phyloP scores from a whole-genome alignment of 2,797 vertebrate genomes.

The Gephyroberyx darwinii region DNA sequence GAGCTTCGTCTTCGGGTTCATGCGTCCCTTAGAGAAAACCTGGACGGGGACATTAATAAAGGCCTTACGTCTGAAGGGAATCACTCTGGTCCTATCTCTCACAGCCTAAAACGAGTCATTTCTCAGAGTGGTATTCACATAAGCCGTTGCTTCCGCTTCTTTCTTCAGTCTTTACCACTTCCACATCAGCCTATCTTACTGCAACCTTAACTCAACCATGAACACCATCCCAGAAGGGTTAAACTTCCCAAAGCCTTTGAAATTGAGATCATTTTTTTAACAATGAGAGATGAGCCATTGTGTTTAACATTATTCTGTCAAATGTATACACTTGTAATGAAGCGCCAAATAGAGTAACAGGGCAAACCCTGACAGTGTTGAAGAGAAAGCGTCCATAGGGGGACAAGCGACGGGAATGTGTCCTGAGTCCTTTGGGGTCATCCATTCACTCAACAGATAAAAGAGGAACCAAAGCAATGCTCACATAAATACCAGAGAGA shows the following conservation, averaged over 20 bases:
- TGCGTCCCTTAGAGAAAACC: slow-evolving; percentile 71
- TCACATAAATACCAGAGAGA: neutral
- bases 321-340: slow-evolving; percentile 23
- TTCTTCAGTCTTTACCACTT: slow-evolving; percentile 38
- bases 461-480: neutral
- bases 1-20: slow-evolving; percentile 61
- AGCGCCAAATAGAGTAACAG: neutral
- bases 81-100: slow-evolving; percentile 60
- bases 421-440: slow-evolving; percentile 36
- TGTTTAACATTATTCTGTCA: slow-evolving; percentile 46
- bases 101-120: slow-evolving; percentile 51
- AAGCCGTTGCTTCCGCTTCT: slow-evolving; percentile 41
- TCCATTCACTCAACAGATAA: neutral
- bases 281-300: slow-evolving; percentile 19
- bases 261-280: slow-evolving; percentile 25
- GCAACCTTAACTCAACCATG: slow-evolving; percentile 36
- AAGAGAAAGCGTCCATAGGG: neutral
- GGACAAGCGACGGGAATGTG: slow-evolving; percentile 1
- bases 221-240: slow-evolving; percentile 38
- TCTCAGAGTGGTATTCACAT: slow-evolving; percentile 51
- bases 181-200: slow-evolving; percentile 17
- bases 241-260: slow-evolving; percentile 26
- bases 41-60: slow-evolving; percentile 72
- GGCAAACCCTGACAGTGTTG: neutral
- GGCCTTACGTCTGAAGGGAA: slow-evolving; percentile 64